These are phyloP conservation scores for Syrphus vitripennis DNA, from an alignment of 2,888 invertebrate genomes.

Conservation along the genomic window DNA sequence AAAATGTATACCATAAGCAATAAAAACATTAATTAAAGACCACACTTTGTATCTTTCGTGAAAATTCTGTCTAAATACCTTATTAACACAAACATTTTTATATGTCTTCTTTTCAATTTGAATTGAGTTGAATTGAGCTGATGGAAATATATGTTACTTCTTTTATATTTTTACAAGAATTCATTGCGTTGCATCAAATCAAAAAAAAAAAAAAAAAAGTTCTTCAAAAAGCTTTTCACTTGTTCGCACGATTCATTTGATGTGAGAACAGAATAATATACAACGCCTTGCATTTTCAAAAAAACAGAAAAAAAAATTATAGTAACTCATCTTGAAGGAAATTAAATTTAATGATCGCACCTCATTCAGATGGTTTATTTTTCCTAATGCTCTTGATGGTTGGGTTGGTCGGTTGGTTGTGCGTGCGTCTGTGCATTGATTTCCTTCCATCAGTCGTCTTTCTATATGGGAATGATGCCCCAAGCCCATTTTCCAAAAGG, in stretches of 20 bases:
- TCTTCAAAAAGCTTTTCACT: conserved; percentile 25
- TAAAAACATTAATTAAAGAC: conserved; percentile 33
- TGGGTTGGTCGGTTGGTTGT: too few species aligned
- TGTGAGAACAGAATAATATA: conserved; percentile 33
- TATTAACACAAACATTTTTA: conserved; percentile 25
- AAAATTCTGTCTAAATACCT: conserved; percentile 29
- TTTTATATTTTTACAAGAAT: conserved; percentile 28
- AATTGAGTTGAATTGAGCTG: neutral
- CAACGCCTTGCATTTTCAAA: neutral
- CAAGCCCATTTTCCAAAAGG: neutral
- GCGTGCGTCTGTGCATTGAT: neutral
- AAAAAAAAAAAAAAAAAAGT: too few species aligned
- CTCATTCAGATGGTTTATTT: conserved; percentile 59
- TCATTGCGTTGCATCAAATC: neutral
- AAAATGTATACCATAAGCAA: conserved; percentile 31
- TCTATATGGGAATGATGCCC: neutral
- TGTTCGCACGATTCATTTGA: neutral
- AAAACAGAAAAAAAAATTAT: too few species aligned
- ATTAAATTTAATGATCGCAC: conserved; percentile 69
- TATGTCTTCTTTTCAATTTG: neutral
- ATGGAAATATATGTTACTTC: neutral
- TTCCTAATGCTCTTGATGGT: conserved; percentile 17
- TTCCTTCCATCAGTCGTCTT: too few species aligned
- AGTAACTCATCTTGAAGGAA: conserved; percentile 49
- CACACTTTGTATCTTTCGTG: conserved; percentile 24